Evolutionary conservation across 35 echinoderm and acorn worm species (phyloP), one percentile per base, ranked within the genome.

Genomic region (Heliocidaris tuberculata): DNA sequence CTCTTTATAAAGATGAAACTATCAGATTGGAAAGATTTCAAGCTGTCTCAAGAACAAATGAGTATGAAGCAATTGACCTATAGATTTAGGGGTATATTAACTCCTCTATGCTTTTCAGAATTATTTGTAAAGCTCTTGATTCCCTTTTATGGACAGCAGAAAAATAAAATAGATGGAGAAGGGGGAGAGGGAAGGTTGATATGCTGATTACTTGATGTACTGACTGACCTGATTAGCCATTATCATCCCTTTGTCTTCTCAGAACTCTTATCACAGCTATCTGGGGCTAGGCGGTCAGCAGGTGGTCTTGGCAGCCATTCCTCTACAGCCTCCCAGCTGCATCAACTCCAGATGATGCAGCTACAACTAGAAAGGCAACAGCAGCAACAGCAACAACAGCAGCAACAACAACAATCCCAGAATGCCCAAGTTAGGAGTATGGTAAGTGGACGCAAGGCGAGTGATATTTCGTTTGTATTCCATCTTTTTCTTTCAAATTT

Each of bases 181-280:
- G 50, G 50, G 35, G 3, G 35, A 1, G 35, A 1, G 35, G 3
- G 35, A 42, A 2, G 35, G 35, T 42, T 42, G 35, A 42, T 42
- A 42, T 42, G 1, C 35, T 42, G 35, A 42, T 42, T 42, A 42
- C 35, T 42, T 42, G 35, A 42, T 42, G 35, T 42, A 42, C 35
- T 42, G 35, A 42, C 35, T 42, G 35, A 42, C 35, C 35, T 42
- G 3, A 42, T 42, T 1, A 42, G 35, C 21, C 60, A 27, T 78
- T n/a, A 27, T 27, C 65, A 8, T 78, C 27, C 17, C 24, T 78
- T 78, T 78, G 27, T 78, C 6, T 5, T 35, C 17, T 30, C 94
- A 99, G 98, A 99, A 97, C 95, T 99, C 50, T 95, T 99, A 93
- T 99, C 98, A 30, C 98, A 99, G 89, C 94, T 99, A 60, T 99